Evolutionary conservation across 2,113 vertebrate genomes (phyloP).

Genomic region (Pteropus alecto): DNA sequence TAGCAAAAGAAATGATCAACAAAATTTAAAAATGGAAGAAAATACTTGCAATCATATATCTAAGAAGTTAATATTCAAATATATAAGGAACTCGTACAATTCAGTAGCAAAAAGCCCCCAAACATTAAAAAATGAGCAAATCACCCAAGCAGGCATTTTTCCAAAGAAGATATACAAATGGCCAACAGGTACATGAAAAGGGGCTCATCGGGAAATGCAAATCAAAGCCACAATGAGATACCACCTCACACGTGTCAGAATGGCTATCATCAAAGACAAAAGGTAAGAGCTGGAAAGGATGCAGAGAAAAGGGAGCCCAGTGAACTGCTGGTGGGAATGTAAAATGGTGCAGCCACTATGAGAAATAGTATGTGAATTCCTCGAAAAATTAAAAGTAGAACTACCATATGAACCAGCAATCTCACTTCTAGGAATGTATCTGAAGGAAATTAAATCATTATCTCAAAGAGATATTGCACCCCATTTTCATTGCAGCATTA

Average conservation of each 20-base stretch:
- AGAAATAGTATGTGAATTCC: background rate
- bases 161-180: background rate
- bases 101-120: background rate
- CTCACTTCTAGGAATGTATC: background rate
- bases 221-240: background rate
- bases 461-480: background rate
- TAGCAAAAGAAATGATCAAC: background rate
- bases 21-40: background rate
- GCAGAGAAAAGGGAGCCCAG: background rate
- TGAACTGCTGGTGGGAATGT: background rate
- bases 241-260: background rate
- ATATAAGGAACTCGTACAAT: background rate
- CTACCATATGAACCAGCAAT: background rate
- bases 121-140: background rate
- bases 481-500: background rate
- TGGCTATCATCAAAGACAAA: background rate
- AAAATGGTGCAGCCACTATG: background rate
- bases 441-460: conserved; percentile 16
- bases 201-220: background rate
- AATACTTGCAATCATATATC: background rate
- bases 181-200: background rate
- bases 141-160: background rate
- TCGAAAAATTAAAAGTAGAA: background rate
- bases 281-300: background rate
- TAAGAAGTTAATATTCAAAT: background rate